Conservation (phyloP, 2,888 invertebrate species). For the Cantharis nigra region DNA sequence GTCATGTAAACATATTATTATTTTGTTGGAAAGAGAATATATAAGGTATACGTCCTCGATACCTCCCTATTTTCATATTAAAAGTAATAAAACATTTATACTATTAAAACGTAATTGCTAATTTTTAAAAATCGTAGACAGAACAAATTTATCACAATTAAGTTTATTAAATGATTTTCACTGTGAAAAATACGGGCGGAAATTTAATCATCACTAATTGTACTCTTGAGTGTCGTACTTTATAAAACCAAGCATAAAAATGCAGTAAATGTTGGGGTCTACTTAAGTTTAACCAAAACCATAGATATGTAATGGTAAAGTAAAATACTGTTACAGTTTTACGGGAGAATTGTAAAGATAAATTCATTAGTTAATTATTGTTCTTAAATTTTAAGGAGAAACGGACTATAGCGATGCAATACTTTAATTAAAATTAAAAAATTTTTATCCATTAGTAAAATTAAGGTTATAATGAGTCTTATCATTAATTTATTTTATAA, state of each 20-base stretch:
- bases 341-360: neutral
- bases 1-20: conserved; percentile 6
- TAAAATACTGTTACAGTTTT: conserved; percentile 1
- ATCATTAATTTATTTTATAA: neutral
- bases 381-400: neutral
- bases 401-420: neutral
- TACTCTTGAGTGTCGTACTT: conserved; percentile 33
- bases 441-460: neutral
- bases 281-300: conserved; percentile 28
- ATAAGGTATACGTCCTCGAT: too few relatives aligned
- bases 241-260: conserved; percentile 29
- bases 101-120: conserved; percentile 7
- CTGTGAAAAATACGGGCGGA: conserved; percentile 37
- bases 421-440: neutral
- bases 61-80: neutral
- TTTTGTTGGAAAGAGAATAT: too few relatives aligned
- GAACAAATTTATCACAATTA: conserved; percentile 39
- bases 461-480: neutral
- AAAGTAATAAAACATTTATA: neutral
- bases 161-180: conserved; percentile 38
- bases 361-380: conserved; percentile 3
- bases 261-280: conserved; percentile 26
- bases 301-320: neutral
- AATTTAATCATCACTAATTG: conserved; percentile 40
- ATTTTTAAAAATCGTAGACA: conserved; percentile 23